Conservation (phyloP, 1,140 invertebrate genomes). For the Eueides isabella region DNA sequence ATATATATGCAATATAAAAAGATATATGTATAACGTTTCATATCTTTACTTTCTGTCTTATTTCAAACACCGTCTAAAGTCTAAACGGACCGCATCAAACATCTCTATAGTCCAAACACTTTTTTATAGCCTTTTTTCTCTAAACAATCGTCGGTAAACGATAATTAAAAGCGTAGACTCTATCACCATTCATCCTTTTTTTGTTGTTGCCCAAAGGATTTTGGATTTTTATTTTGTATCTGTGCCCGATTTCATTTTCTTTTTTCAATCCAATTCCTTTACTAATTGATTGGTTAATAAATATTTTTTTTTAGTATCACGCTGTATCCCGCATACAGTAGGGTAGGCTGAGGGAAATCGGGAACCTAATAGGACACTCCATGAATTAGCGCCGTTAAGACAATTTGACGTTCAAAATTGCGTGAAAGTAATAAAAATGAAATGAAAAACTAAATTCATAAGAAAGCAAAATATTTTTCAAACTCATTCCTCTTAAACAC, state of each 20-base stretch:
- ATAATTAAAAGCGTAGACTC: constrained; percentile 67
- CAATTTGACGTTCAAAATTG: no score
- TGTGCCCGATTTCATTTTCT: constrained; percentile 38
- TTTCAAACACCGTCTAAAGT: neutral
- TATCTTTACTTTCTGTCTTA: neutral
- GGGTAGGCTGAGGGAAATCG: no score
- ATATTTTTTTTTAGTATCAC: no score
- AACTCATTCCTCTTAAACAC: no score
- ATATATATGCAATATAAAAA: no score
- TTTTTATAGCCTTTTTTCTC: constrained; percentile 32
- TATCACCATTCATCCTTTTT: constrained; percentile 46
- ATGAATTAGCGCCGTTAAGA: no score
- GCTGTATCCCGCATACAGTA: no score
- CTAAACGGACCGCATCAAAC: constrained; percentile 50
- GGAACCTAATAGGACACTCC: no score
- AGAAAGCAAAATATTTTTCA: no score
- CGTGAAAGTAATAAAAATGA: no score
- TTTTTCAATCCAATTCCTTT: constrained; percentile 52
- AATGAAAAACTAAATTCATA: no score
- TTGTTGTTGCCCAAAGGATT: constrained; percentile 22
- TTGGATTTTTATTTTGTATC: neutral
- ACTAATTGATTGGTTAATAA: constrained; percentile 57
- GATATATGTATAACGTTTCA: no score
- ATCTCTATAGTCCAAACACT: constrained; percentile 53
- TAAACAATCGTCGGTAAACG: constrained; percentile 64